Evolutionary conservation across 2,888 invertebrate species (phyloP), one percentile per base, ranked within the genome.

Genomic region (Pediacus dermestoides): DNA sequence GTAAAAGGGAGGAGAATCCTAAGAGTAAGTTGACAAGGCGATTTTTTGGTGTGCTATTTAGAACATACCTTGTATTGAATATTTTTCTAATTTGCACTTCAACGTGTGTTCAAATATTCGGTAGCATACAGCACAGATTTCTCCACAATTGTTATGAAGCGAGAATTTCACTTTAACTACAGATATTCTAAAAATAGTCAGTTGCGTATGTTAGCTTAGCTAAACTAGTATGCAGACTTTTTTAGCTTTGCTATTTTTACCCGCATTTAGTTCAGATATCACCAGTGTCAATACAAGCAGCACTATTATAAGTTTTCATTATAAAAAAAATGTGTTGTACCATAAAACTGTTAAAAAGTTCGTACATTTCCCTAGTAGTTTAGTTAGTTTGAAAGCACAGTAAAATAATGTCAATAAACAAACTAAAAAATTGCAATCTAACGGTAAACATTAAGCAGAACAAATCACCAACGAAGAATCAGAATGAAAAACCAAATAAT

Each of bases 141-240:
- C n/a, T n/a, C n/a, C n/a, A n/a, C n/a, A n/a, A n/a, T n/a, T n/a
- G n/a, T n/a, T n/a, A n/a, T n/a, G n/a, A n/a, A n/a, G n/a, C n/a
- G n/a, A n/a, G n/a, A 34, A 34, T 21, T 34, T 34, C 27, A 9
- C 23, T 37, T 14, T 30, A 15, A 14, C 37, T 28, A 31, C 26
- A 12, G 11, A 25, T 70, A 13, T n/a, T 69, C 71, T 61, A 74
- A 75, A 47, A 63, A 69, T 36, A 74, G 70, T 51, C 71, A 52
- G 73, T 73, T 36, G 42, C 71, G 72, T 39, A 63, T 73, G 44
- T 63, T 74, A 57, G 65, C 74, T 52, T 73, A 50, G 46, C 46
- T 72, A 71, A 55, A 57, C 66, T 55, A 16, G 26, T 16, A 30
- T 41, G 43, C 44, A 41, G 42, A 50, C 52, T 51, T 55, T 58